These are phyloP conservation scores for Drosophila suzukii DNA, from an alignment of 1,140 invertebrate genomes.

Conservation along the genomic window DNA sequence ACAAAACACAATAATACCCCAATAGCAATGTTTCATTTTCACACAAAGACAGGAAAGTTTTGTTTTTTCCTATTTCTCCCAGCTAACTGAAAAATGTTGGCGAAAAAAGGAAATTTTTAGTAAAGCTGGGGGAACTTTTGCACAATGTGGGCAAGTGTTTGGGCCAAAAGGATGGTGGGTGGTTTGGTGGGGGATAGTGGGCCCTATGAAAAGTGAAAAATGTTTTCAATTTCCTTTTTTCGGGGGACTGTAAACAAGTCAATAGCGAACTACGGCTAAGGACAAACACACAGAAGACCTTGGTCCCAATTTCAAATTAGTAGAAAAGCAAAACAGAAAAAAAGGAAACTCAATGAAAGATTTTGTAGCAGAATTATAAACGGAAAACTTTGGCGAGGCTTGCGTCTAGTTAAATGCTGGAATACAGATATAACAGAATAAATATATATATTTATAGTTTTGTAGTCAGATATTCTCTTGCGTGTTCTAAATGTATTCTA, in stretches of 20 bases:
- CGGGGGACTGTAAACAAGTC: constrained; percentile 46
- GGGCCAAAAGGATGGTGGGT: neutral
- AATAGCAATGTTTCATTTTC: constrained; percentile 51
- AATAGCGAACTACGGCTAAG: constrained; percentile 42
- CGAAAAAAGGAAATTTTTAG: constrained; percentile 7
- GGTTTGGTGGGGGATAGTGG: neutral
- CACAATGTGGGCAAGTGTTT: constrained; percentile 67
- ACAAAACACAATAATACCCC: constrained; percentile 19
- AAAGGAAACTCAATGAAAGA: constrained; percentile 9
- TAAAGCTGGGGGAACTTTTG: constrained; percentile 53
- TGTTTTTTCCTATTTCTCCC: constrained; percentile 31
- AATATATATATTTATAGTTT: constrained; percentile 51
- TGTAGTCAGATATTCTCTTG: constrained; percentile 56
- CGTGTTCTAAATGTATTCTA: constrained; percentile 76
- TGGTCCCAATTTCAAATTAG: constrained; percentile 53
- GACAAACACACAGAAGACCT: constrained; percentile 47
- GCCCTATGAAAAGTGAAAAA: constrained; percentile 59
- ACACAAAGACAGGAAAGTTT: constrained; percentile 41
- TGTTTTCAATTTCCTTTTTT: constrained; percentile 55
- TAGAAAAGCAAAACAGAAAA: constrained; percentile 22
- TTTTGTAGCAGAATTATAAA: constrained; percentile 24
- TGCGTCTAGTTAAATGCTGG: constrained; percentile 24
- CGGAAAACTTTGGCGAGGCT: constrained; percentile 28
- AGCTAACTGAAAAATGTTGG: constrained; percentile 37
- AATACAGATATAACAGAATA: constrained; percentile 39